Conservation (phyloP, 2,113 vertebrate species). For the Percopsis transmontana region DNA sequence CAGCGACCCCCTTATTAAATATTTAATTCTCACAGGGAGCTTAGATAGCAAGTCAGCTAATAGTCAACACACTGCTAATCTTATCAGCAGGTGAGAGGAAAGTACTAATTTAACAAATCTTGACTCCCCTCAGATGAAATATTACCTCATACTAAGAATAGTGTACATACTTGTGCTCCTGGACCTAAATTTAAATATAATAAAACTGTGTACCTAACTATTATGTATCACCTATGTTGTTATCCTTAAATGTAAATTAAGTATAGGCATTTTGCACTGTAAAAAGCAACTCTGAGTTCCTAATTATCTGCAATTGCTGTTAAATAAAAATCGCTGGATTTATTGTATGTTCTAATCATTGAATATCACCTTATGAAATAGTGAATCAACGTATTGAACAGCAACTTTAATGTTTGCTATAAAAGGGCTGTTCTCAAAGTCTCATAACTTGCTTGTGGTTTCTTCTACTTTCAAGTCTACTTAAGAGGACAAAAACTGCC, state of each 20-base stretch:
- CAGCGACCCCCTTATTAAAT: constrained; percentile 45
- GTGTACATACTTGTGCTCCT: too few species aligned
- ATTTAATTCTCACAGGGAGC: constrained; percentile 61
- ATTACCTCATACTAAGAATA: constrained; percentile 13
- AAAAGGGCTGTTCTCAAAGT: constrained; percentile 14
- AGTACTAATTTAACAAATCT: constrained; percentile 58
- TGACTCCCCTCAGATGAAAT: constrained; percentile 25
- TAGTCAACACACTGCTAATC: constrained; percentile 58
- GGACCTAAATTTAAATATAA: too few species aligned
- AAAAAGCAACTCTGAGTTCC: neutral
- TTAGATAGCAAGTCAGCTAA: constrained; percentile 60
- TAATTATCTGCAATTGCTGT: neutral
- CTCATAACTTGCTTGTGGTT: constrained; percentile 22
- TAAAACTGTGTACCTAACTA: too few species aligned
- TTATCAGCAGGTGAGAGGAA: constrained; percentile 49
- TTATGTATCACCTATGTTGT: too few species aligned
- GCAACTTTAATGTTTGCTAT: constrained; percentile 6
- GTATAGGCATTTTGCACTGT: neutral
- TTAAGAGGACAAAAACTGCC: constrained; percentile 67
- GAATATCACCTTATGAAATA: too few species aligned
- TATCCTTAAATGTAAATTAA: neutral
- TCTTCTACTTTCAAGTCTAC: constrained; percentile 53
- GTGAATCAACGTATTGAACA: too few species aligned
- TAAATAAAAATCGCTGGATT: neutral
- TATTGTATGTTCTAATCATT: neutral